These are phyloP conservation scores for Asteroscopus sphinx DNA, from an alignment of 2,888 invertebrate species.

Conservation along the genomic window DNA sequence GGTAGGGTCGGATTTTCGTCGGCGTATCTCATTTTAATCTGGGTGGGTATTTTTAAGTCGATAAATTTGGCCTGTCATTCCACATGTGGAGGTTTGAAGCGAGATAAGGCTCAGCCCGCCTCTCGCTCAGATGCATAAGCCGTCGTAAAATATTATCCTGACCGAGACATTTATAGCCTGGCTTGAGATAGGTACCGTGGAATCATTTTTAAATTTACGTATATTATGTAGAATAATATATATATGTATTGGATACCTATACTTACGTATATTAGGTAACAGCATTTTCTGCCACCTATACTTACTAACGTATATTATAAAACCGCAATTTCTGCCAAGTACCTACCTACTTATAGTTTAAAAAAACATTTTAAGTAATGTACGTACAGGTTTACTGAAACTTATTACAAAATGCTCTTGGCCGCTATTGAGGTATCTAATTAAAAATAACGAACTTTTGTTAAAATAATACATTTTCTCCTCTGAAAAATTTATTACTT, in stretches of 20 bases:
- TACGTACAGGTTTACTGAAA: too few species aligned
- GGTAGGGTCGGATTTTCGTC: conserved; percentile 67
- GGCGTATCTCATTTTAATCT: conserved; percentile 85
- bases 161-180: conserved; percentile 84
- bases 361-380: too few species aligned
- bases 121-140: conserved; percentile 73
- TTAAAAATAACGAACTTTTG: too few species aligned
- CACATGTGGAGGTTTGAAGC: conserved; percentile 81
- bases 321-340: too few species aligned
- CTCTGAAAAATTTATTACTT: too few species aligned
- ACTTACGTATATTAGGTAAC: neutral
- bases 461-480: too few species aligned
- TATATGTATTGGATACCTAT: conserved; percentile 17
- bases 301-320: too few species aligned
- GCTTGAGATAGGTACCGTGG: conserved; percentile 83
- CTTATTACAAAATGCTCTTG: too few species aligned
- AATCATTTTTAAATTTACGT: conserved; percentile 74
- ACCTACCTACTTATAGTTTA: too few species aligned
- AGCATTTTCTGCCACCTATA: too few species aligned
- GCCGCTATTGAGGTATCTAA: too few species aligned
- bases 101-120: conserved; percentile 83
- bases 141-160: conserved; percentile 88
- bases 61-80: conserved; percentile 87
- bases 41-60: conserved; percentile 86
- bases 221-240: conserved; percentile 46